Evolutionary conservation across 2,797 vertebrate species (phyloP), one percentile per base, ranked within the genome.

Genomic region (Delichon dasypus): DNA sequence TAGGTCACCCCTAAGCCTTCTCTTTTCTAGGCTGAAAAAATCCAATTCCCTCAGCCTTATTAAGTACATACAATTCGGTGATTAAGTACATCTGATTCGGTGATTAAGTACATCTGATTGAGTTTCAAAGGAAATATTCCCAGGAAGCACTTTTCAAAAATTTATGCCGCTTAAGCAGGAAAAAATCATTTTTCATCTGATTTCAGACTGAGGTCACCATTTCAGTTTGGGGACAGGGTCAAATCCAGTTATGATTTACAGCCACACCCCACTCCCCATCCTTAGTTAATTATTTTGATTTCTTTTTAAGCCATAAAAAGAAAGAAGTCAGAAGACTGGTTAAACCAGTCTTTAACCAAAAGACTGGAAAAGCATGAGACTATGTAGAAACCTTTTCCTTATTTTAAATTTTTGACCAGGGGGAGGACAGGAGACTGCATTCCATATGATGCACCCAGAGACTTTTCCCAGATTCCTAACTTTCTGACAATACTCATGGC

Each of bases 261-360:
- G 17, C 26, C 13, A 38, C 6, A 23, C 0, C 3, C 2, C 11
- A 62, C 10, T 18, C 7, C 3, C 7, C 15, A 18, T 26, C 11
- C 12, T 70, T 19, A 25, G n/a, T 10, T 18, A 77, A 60, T 64
- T 84, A 21, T 47, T 77, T 80, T 88, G 4, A 40, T 71, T 73
- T 92, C 4, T 55, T 80, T 94, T 85, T 47, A 47, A 55, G 19
- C 8, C 34, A 55, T 62, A n/a, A 38, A 38, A 38, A 38, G 38
- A 38, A 38, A 38, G 38, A 38, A 38, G 12, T 38, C 38, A 38
- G 38, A 38, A 38, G 38, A 38, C 38, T 38, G 38, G 38, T 38
- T 38, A 38, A 38, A 38, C 38, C 11, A 38, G 38, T 38, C 38
- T 38, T 38, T 38, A 72, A 40, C 13, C 8, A 26, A 38, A 84